phyloP scores from a whole-genome alignment of 2,797 vertebrate species.

The Bufotes viridis region DNA sequence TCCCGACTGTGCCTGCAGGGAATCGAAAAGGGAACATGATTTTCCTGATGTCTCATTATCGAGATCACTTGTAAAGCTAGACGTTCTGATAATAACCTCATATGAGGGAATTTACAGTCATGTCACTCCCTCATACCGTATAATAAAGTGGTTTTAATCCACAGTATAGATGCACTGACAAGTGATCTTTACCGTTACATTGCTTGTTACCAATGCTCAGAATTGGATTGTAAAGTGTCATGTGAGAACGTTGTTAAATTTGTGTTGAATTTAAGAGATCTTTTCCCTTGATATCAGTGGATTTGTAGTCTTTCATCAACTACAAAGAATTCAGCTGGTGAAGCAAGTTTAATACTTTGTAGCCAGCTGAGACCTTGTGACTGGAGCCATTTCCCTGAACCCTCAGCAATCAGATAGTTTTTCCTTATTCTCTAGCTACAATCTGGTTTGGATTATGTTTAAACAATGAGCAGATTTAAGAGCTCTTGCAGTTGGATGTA shows the following conservation, averaged over 20 bases:
- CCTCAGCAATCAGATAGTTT: neutral
- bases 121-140: neutral
- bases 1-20: too few relatives aligned
- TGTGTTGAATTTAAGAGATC: neutral
- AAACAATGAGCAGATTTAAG: neutral
- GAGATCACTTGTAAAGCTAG: neutral
- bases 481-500: neutral
- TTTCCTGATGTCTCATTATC: neutral
- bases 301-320: neutral
- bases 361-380: neutral
- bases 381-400: neutral
- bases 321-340: neutral
- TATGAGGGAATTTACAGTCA: neutral
- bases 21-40: neutral
- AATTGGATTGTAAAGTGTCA: neutral
- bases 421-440: neutral
- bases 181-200: neutral
- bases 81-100: neutral
- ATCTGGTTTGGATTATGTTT: constrained; percentile 17
- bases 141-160: neutral
- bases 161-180: neutral
- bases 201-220: neutral
- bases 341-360: neutral
- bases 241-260: neutral
- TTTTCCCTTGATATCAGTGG: neutral